These are phyloP conservation scores for Drosophila tsacasi DNA, from an alignment of 1,140 invertebrate genomes.

Conservation along the genomic window DNA sequence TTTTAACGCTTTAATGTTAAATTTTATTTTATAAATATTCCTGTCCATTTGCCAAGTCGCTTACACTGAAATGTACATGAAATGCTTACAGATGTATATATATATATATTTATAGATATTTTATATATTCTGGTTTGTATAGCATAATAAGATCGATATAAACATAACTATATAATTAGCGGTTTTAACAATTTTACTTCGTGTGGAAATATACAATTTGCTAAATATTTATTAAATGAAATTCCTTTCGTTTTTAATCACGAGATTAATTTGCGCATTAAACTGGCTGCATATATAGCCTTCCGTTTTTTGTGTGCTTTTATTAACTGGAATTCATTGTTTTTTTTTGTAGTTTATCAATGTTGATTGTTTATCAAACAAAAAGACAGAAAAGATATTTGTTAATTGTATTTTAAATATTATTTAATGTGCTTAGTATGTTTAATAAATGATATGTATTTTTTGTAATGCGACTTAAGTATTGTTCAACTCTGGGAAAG, in stretches of 20 bases:
- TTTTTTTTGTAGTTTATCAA: conserved; percentile 14
- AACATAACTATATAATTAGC: conserved; percentile 37
- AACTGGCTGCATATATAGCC: conserved; percentile 28
- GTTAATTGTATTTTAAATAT: conserved; percentile 20
- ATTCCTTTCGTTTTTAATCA: conserved; percentile 34
- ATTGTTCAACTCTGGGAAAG: conserved; percentile 2
- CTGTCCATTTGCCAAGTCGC: conserved; percentile 63
- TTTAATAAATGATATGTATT: conserved; percentile 72
- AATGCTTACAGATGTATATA: conserved; percentile 47
- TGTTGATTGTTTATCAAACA: conserved; percentile 47
- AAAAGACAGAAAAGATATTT: conserved; percentile 29
- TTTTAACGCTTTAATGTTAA: conserved; percentile 65
- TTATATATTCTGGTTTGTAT: conserved; percentile 25
- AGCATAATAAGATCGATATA: conserved; percentile 21
- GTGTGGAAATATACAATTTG: conserved; percentile 45
- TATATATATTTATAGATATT: conserved; percentile 30
- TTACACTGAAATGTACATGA: conserved; percentile 68
- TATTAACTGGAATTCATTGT: conserved; percentile 11
- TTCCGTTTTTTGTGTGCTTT: conserved; percentile 2
- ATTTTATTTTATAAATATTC: conserved; percentile 79
- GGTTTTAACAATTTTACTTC: conserved; percentile 43
- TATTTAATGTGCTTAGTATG: conserved; percentile 29
- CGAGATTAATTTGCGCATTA: conserved; percentile 37
- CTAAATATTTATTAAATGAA: conserved; percentile 37
- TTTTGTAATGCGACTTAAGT: conserved; percentile 23